Conservation (phyloP, 2,888 invertebrate species). For the Brachypalpus laphriformis region DNA sequence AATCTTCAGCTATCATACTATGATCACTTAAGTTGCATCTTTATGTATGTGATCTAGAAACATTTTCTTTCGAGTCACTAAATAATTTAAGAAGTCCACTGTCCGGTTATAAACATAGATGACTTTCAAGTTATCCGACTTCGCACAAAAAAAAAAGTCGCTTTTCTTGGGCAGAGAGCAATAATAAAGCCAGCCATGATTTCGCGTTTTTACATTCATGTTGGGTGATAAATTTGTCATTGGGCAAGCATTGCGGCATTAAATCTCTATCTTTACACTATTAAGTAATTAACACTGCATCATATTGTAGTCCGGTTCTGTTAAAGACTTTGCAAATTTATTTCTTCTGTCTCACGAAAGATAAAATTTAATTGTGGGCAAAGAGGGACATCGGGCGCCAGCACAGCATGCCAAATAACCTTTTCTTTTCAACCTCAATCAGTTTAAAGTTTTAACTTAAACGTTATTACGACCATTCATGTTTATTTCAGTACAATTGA, state of each 20-base stretch:
- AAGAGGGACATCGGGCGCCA: background rate
- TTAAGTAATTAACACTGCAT: too few relatives aligned
- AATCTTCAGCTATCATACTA: too few relatives aligned
- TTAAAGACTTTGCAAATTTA: background rate
- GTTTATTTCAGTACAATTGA: conserved; percentile 35
- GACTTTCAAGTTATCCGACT: too few relatives aligned
- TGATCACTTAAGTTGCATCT: too few relatives aligned
- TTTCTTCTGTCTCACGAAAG: background rate
- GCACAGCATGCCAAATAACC: background rate
- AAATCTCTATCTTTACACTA: too few relatives aligned
- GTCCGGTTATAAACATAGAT: too few relatives aligned
- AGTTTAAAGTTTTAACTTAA: conserved; percentile 10
- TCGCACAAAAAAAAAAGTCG: too few relatives aligned
- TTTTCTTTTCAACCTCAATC: conserved; percentile 10
- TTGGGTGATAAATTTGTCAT: background rate
- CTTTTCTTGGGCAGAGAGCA: too few relatives aligned
- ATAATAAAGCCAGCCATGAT: background rate
- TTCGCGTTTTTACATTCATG: background rate
- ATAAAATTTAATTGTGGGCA: background rate
- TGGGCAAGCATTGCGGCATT: background rate
- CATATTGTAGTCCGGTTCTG: background rate
- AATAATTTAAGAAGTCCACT: too few relatives aligned
- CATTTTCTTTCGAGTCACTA: too few relatives aligned
- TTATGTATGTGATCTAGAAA: too few relatives aligned
- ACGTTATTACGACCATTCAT: conserved; percentile 23